Evolutionary conservation across 2,888 invertebrate genomes (phyloP), one percentile per base, ranked within the genome.

Genomic region (Drosophila atripex): DNA sequence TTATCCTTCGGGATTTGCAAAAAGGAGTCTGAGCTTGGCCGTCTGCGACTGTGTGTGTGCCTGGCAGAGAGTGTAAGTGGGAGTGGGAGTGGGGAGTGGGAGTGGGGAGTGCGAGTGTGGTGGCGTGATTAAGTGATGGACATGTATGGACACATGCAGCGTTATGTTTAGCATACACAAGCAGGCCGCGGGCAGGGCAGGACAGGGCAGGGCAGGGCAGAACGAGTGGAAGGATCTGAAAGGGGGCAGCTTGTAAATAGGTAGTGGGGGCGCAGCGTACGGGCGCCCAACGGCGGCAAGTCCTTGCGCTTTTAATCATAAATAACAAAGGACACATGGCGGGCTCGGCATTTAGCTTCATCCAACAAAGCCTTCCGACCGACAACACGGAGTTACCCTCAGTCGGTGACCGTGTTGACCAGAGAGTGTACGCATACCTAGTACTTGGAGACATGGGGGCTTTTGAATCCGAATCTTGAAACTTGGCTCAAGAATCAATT

Each of bases 51-150:
- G 66, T 56, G 30, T 46, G 85, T 79, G 72, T 77, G 80, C 78
- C 88, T 87, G 88, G 87, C 87, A 88, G 88, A 84, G 60, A 32
- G 46, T 49, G 16, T 8, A 16, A 18, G 41, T 38, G 30, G 84
- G 60, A 32, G 46, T n/a, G n/a, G n/a, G n/a, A n/a, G n/a, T n/a
- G n/a, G n/a, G n/a, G n/a, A n/a, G n/a, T n/a, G n/a, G n/a, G n/a
- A n/a, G n/a, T n/a, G 35, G 16, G 3, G 23, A 18, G 28, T 46
- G 70, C 60, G 73, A 78, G 85, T 83, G 75, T 77, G 86, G 80
- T 84, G 88, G 88, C 88, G 84, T 85, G 84, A 85, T 85, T 88
- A 88, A 85, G 88, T 85, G 84, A 85, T 85, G 88, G 87, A 85
- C 84, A 82, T 80, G 85, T 86, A 76, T 86, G 82, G 87, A 88